phyloP scores from a whole-genome alignment of 2,797 vertebrate genomes.

The Echiichthys vipera region DNA sequence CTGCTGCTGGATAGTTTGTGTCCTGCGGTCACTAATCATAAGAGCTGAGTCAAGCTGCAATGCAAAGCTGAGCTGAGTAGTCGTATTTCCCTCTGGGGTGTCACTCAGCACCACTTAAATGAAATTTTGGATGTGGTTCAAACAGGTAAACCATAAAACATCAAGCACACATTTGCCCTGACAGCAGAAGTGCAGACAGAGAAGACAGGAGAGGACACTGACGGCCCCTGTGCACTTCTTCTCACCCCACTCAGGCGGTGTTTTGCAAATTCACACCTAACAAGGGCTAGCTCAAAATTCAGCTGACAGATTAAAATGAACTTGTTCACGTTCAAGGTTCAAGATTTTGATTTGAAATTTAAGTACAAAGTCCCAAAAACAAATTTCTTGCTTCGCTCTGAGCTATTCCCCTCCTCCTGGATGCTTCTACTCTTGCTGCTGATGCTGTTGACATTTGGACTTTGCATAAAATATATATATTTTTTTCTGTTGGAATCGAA shows the following conservation, averaged over 20 bases:
- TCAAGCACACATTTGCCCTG: not conserved
- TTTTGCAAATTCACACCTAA: too few species aligned
- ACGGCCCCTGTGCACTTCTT: not conserved
- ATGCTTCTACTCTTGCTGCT: too few species aligned
- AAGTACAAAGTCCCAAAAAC: too few species aligned
- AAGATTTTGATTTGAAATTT: too few species aligned
- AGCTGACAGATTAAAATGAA: too few species aligned
- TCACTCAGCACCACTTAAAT: slow-evolving; percentile 37
- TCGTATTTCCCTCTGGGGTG: slow-evolving; percentile 7
- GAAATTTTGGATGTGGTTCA: slow-evolving; percentile 30
- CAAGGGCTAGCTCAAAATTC: too few species aligned
- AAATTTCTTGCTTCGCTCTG: too few species aligned
- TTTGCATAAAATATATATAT: too few species aligned
- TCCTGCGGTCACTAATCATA: slow-evolving; percentile 17
- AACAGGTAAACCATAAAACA: slow-evolving; percentile 22
- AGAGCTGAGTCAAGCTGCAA: slow-evolving; percentile 49
- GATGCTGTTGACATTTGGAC: too few species aligned
- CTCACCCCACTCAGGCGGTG: not conserved
- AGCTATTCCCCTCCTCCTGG: too few species aligned
- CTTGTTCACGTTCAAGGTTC: too few species aligned
- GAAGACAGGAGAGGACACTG: not conserved
- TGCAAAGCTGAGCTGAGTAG: slow-evolving; percentile 29
- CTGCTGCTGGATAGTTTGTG: not conserved
- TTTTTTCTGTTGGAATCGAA: too few species aligned
- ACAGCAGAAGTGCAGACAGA: slow-evolving; percentile 13